Evolutionary conservation across 2,797 vertebrate species (phyloP), one percentile per base, ranked within the genome.

Genomic region (Rhinogobio ventralis): DNA sequence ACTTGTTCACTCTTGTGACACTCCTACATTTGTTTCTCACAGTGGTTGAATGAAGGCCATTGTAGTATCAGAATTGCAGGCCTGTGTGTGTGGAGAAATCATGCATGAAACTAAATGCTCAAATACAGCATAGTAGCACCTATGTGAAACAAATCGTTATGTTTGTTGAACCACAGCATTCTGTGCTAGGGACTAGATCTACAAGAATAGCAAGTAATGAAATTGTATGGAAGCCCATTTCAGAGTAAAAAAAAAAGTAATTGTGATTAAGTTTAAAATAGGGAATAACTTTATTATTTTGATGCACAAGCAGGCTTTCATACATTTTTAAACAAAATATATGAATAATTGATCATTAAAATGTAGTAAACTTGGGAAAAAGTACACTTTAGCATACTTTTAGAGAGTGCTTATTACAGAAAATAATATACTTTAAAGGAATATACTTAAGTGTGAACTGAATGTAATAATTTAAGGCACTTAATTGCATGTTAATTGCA

Each of bases 1-100:
- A 51, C 71, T 20, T 46, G 33, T 23, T 62, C 20, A 23, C 49
- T 68, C 53, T 7, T 71, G 60, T 76, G 77, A 68, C 84, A 84
- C 85, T 85, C 84, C 79, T 79, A 84, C 85, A 85, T 85, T 73
- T 57, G 53, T 39, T 79, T 33, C 69, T 46, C 33, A 46, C 62
- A 67, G 30, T n/a, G 19, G 11, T 15, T 75, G 51, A 75, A 55
- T 55, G 51, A 75, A 75, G 51, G 51, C 73, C 49, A 75, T 55
- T 78, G 53, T 69, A 28, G 25, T 30, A 39, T 75, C 20, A 60
- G 60, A 51, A 68, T 39, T 64, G 51, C 81, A 75, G 81, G 45
- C 25, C 33, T 73, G n/a, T 62, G 39, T 81, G 60, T 81, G 74
- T 66, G 25, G 45, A 49, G 25, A 49, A 9, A 49, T 49, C 25